Base-by-base conservation (phyloP, 2,888 invertebrate species). In the Drosophila barbarae region DNA sequence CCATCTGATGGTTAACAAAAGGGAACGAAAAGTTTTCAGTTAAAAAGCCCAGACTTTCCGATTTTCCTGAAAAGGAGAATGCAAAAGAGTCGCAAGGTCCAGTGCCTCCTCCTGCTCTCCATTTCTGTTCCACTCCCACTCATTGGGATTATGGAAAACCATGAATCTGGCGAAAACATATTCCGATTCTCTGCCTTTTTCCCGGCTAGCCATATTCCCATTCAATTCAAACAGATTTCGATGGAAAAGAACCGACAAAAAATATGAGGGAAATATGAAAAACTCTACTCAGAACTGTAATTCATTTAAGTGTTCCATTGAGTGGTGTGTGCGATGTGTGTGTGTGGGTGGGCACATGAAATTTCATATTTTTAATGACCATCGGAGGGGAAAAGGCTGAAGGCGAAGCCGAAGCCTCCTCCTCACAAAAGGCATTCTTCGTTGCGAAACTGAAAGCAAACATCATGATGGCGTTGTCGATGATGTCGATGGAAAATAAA, bases 301-400 rank as follows among this genome's bases (percentile, higher is more conserved):
- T 84, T 84, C 74, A 82, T 76, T 80, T 79, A 76, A 73, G 63
- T 65, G 63, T 68, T 61, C 68, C 69, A 65, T 63, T 63, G 63
- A 63, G 57, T 47, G 49, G 44, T 38, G 59, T 54, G 35, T 49
- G 46, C 44, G 15, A 18, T n/a, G 39, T 39, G 47, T 35, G 54
- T 39, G 44, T 44, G 53, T 58, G 53, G 60, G 41, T 23, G 41
- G 23, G 23, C 41, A 61, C 68, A 82, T 79, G 65, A 74, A 84
- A 73, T 78, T 78, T 72, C 84, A 84, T 84, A 80, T 84, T 82
- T 82, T 78, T 79, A 82, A 79, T 79, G 84, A 76, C 74, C 78
- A 65, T 47, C 69, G 32, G 46, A 36, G 59, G 36, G 23, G 30
- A 44, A 68, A 51, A 13, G 38, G 46, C 46, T 8, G 30, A 30